These are phyloP conservation scores for Bathynomus jamesi DNA, from an alignment of 1,140 invertebrate species.

Conservation along the genomic window DNA sequence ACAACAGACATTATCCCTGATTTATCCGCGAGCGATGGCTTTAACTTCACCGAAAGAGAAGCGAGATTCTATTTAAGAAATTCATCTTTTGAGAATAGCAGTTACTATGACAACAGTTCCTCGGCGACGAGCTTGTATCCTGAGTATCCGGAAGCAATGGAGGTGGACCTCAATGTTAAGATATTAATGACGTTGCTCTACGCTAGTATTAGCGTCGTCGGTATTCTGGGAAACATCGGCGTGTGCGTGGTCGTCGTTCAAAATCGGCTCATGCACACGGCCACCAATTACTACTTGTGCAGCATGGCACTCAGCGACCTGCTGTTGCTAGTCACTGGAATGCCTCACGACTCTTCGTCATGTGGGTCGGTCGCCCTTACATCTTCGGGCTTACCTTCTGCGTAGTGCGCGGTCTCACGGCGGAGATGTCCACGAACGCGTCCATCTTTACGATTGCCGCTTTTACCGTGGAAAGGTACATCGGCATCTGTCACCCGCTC, in stretches of 20 bases:
- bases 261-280: constrained; percentile 52
- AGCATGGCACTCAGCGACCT: constrained; percentile 56
- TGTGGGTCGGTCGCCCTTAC: constrained; percentile 82
- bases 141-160: too few species aligned
- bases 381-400: constrained; percentile 79
- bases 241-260: constrained; percentile 54
- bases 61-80: too few species aligned
- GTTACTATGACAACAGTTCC: too few species aligned
- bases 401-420: constrained; percentile 67
- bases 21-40: too few species aligned
- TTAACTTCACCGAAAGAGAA: too few species aligned
- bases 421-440: constrained; percentile 86
- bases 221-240: constrained; percentile 52
- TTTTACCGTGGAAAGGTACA: constrained; percentile 89
- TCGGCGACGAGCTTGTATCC: too few species aligned
- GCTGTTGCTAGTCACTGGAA: constrained; percentile 49
- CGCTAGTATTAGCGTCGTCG: constrained; percentile 45
- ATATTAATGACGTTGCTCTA: constrained; percentile 37
- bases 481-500: constrained; percentile 89
- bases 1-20: too few species aligned
- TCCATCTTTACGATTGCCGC: constrained; percentile 86
- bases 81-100: too few species aligned
- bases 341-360: constrained; percentile 76
- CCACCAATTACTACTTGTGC: constrained; percentile 83
- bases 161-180: too few species aligned